phyloP scores from a whole-genome alignment of 2,797 vertebrate genomes.

The Falco naumanni region DNA sequence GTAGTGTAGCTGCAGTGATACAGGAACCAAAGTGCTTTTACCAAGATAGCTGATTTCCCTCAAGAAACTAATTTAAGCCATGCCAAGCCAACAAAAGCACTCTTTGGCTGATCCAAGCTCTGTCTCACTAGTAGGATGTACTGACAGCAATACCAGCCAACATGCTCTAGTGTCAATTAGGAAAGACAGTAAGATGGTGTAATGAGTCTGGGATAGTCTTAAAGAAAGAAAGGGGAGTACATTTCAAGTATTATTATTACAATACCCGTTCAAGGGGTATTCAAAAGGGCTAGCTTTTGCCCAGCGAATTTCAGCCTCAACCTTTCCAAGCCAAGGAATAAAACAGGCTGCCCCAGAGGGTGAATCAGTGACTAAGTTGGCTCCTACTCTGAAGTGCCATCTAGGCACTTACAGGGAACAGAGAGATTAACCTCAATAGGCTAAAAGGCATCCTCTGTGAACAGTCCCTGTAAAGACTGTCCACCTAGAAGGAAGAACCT shows the following conservation, averaged over 20 bases:
- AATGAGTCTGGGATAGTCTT: background rate
- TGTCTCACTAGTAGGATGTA: conserved; percentile 30
- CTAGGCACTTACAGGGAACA: background rate
- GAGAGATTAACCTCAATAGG: background rate
- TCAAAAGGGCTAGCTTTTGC: background rate
- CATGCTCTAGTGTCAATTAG: conserved; percentile 34
- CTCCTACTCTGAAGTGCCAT: background rate
- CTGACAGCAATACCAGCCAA: conserved; percentile 32
- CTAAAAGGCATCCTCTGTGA: background rate
- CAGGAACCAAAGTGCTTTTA: conserved; percentile 67
- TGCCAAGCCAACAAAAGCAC: conserved; percentile 64
- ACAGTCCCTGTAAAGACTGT: background rate
- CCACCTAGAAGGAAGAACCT: background rate
- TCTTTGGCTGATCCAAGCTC: conserved; percentile 47
- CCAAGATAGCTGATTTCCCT: conserved; percentile 69
- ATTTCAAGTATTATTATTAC: background rate
- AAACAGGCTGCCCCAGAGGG: background rate
- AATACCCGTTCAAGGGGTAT: background rate
- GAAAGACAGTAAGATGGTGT: conserved; percentile 10
- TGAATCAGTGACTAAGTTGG: background rate
- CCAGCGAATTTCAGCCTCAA: background rate
- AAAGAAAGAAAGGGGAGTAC: background rate
- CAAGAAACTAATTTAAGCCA: conserved; percentile 65
- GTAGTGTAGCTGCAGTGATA: conserved; percentile 54
- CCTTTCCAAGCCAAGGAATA: background rate